Evolutionary conservation across 2,888 invertebrate genomes (phyloP), one percentile per base, ranked within the genome.

Genomic region (Plebejus melissa): DNA sequence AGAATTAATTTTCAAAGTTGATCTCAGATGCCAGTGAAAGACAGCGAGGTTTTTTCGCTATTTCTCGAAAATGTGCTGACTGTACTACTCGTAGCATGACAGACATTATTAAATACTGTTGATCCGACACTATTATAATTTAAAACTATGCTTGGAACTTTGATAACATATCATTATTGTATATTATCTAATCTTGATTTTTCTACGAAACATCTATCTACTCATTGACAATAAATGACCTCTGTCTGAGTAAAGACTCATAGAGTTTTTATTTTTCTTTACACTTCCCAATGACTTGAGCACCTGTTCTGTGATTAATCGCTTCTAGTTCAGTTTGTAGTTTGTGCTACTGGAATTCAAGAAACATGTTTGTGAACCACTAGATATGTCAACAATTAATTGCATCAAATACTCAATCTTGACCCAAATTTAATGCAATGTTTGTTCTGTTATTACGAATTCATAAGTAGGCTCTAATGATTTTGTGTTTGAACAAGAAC

Each of bases 341-440:
- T 58, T 58, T 58, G 58, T 22, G 58, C n/a, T 58, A 22, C 58
- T 58, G 22, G 58, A 58, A 58, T 22, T 58, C 58, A 22, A 58
- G 7, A 58, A 58, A 22, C 2, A 22, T 58, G 2, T 58, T 58
- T 58, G 22, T 7, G 22, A 58, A 22, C 22, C 58, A 58, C n/a
- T 58, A 22, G 22, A 41, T 46, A n/a, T 41, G 46, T 71, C 22
- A 22, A 71, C 28, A 71, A 22, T 22, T 22, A 71, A 71, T 71
- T n/a, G 16, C 38, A 54, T 41, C 38, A n/a, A 22, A 9, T 22
- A 41, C n/a, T 46, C 38, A 41, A 70, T 46, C 46, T 71, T 71
- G 70, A 71, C 70, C 70, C 70, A n/a, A 69, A 69, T 70, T n/a
- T n/a, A 41, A 46, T 38, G 70, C 46, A 71, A 71, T 71, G 46